Percentiles rank a stretch among this genome's conserved stretches.
Conservation (phyloP, 2,797 vertebrate species). For the Saguinus oedipus region DNA sequence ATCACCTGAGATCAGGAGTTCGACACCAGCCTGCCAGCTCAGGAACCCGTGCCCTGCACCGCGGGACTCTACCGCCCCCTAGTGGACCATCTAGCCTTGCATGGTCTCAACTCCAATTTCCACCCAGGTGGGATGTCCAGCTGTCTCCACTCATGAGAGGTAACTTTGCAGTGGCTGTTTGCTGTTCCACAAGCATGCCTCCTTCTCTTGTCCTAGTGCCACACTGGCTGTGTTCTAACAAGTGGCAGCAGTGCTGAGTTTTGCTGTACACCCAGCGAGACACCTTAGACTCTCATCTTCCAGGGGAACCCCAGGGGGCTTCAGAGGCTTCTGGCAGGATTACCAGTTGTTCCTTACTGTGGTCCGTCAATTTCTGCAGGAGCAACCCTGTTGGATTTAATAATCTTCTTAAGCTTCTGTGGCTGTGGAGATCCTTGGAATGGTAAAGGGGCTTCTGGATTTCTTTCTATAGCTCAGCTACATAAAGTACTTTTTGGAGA, state of each 20-base stretch:
- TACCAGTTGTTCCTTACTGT: background rate
- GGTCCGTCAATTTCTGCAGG: background rate
- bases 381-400: background rate
- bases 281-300: background rate
- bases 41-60: background rate
- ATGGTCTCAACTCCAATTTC: background rate
- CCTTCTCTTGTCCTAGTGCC: background rate
- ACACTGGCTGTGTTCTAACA: too few species aligned
- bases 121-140: too few species aligned
- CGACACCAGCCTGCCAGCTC: too few species aligned
- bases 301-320: background rate
- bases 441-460: background rate
- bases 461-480: background rate
- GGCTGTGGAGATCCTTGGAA: background rate
- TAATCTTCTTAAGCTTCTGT: background rate
- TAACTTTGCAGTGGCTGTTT: background rate
- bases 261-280: background rate
- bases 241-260: background rate
- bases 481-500: background rate
- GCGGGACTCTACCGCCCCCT: constrained; percentile 52
- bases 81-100: background rate
- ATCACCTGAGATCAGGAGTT: too few species aligned
- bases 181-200: background rate
- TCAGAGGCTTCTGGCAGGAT: background rate
- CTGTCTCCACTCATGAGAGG: background rate